These are phyloP conservation scores for Danio albolineatus DNA, from an alignment of 2,797 vertebrate genomes.

Conservation along the genomic window DNA sequence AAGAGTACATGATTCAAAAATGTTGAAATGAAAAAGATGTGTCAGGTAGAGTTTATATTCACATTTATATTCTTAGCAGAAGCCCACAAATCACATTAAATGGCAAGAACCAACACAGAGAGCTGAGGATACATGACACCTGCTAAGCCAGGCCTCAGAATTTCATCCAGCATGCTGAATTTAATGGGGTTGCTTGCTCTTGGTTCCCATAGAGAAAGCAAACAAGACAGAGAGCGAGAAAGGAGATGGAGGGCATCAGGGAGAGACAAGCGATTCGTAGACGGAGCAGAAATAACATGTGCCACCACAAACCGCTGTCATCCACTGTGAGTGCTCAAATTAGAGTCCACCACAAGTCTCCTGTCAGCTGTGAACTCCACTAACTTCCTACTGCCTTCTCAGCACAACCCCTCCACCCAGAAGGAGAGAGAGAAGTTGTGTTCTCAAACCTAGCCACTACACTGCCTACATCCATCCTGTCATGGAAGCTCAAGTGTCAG, in stretches of 20 bases:
- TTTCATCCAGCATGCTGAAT: conserved; percentile 39
- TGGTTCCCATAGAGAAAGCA: conserved; percentile 16
- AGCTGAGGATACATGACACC: conserved; percentile 34
- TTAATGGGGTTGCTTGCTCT: conserved; percentile 38
- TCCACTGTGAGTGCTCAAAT: conserved; percentile 53
- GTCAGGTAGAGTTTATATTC: conserved; percentile 20
- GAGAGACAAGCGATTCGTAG: conserved; percentile 37
- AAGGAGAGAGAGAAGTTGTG: conserved; percentile 6
- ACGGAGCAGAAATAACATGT: conserved; percentile 59
- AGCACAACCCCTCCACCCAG: conserved; percentile 33
- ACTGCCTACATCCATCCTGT: background rate
- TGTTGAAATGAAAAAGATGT: background rate
- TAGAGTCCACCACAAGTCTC: conserved; percentile 48
- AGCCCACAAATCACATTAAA: conserved; percentile 37
- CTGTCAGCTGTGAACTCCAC: conserved; percentile 45
- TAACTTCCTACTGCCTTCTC: conserved; percentile 34
- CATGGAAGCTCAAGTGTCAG: background rate
- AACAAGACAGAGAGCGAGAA: conserved; percentile 17
- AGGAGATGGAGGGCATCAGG: conserved; percentile 27
- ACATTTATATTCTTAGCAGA: conserved; percentile 25
- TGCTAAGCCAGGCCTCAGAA: conserved; percentile 42
- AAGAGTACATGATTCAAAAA: conserved; percentile 4
- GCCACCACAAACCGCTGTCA: conserved; percentile 55
- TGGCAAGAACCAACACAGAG: conserved; percentile 15
- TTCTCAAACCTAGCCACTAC: background rate